Evolutionary conservation across 37 sponge, comb jelly and placozoan genomes (phyloP).

Genomic region (Bolinopsis microptera): DNA sequence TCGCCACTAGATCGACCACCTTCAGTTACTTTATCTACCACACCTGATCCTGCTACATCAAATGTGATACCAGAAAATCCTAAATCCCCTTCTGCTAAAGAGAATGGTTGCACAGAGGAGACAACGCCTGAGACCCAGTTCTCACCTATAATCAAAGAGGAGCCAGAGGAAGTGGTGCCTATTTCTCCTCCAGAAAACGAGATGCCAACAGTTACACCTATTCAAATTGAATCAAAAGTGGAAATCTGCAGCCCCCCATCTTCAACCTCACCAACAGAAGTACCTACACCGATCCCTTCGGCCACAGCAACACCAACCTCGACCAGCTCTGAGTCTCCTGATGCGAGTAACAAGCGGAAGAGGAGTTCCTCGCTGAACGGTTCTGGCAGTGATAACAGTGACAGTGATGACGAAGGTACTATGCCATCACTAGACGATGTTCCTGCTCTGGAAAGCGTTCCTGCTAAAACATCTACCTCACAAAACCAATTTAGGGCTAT

Average conservation of each 20-base stretch:
- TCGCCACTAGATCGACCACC: not conserved
- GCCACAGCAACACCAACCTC: not conserved
- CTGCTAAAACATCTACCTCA: not conserved
- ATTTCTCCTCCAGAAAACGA: not conserved
- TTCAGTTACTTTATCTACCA: not conserved
- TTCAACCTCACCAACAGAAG: not conserved
- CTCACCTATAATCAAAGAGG: not conserved
- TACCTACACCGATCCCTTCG: not conserved
- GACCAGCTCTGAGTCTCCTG: not conserved
- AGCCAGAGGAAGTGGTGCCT: not conserved
- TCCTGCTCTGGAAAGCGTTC: not conserved
- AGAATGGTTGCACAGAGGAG: not conserved
- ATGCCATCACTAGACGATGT: constrained; percentile 64
- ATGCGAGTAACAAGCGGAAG: not conserved
- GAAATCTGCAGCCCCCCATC: not conserved
- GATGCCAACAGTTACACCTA: not conserved
- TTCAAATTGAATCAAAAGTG: not conserved
- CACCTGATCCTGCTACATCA: not conserved
- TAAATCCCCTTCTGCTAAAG: too few relatives aligned
- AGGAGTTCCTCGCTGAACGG: not conserved
- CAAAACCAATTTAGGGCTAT: not conserved
- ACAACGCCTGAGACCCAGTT: not conserved
- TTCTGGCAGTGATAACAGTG: not conserved
- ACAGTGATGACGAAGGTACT: constrained; percentile 33
- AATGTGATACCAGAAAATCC: not conserved